Evolutionary conservation across 2,888 invertebrate genomes (phyloP).

Genomic region (Euproctis similis): DNA sequence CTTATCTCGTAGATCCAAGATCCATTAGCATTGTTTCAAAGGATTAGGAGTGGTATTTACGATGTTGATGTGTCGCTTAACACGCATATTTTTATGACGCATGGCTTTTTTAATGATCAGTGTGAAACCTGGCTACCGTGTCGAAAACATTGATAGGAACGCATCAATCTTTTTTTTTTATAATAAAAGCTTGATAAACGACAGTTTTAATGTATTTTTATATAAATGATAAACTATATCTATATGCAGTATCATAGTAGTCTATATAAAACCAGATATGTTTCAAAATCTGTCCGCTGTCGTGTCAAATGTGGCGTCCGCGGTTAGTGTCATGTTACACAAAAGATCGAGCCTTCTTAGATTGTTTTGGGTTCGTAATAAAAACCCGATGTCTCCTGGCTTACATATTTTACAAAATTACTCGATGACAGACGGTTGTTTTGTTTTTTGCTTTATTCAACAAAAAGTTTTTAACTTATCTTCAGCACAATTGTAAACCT

Average conservation of each 20-base stretch:
- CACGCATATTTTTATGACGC: slow-evolving; percentile 71
- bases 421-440: slow-evolving; percentile 41
- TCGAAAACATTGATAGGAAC: slow-evolving; percentile 50
- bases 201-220: too few relatives aligned
- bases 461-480: slow-evolving; percentile 14
- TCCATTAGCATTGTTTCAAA: slow-evolving; percentile 76
- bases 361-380: slow-evolving; percentile 61
- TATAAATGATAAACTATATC: too few relatives aligned
- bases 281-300: slow-evolving; percentile 41
- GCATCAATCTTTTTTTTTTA: slow-evolving; percentile 24
- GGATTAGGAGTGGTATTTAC: slow-evolving; percentile 68
- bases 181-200: slow-evolving; percentile 12
- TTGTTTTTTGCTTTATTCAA: slow-evolving; percentile 20
- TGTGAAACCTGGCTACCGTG: slow-evolving; percentile 66
- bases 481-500: slow-evolving; percentile 33
- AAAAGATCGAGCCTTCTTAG: slow-evolving; percentile 55
- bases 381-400: slow-evolving; percentile 58
- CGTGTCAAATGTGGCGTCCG: slow-evolving; percentile 40
- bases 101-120: slow-evolving; percentile 57
- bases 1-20: slow-evolving; percentile 63
- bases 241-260: slow-evolving; percentile 4
- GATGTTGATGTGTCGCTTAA: slow-evolving; percentile 47
- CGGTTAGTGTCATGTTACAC: slow-evolving; percentile 61
- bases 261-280: slow-evolving; percentile 31
- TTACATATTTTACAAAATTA: slow-evolving; percentile 57